Evolutionary conservation across 2,797 vertebrate species (phyloP).

Genomic region (Anisognathus igniventris): DNA sequence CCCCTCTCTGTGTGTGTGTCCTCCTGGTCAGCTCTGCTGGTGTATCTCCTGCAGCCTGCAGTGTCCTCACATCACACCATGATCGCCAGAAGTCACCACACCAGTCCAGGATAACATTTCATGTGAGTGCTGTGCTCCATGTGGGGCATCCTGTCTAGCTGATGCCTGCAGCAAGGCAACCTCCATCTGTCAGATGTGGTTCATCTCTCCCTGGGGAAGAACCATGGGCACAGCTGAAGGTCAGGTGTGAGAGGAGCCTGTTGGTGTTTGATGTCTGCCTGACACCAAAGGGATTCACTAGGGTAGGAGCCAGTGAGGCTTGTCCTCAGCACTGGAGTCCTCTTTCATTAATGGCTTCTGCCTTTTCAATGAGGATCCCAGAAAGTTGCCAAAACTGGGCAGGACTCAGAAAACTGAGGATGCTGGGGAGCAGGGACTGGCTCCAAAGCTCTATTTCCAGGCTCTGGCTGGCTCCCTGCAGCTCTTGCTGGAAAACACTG

Average conservation of each 20-base stretch:
- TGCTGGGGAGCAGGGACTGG: background rate
- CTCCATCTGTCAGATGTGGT: background rate
- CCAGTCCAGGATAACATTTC: background rate
- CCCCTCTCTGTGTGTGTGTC: fast-evolving
- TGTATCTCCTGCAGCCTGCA: background rate
- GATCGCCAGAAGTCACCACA: background rate
- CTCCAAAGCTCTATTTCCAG: background rate
- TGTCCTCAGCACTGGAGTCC: background rate
- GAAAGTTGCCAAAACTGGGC: background rate
- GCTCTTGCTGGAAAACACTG: background rate
- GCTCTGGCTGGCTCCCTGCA: background rate
- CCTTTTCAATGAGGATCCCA: background rate
- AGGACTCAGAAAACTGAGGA: background rate
- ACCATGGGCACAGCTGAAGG: background rate
- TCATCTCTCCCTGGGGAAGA: background rate
- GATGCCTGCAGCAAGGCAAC: background rate
- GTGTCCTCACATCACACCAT: background rate
- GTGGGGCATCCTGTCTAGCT: background rate
- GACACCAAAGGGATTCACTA: background rate
- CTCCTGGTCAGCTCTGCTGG: background rate
- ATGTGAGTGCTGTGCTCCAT: background rate
- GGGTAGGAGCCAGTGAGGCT: background rate
- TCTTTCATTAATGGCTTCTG: background rate
- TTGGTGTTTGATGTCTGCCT: background rate
- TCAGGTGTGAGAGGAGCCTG: background rate